A percentile compares a stretch with the other conserved stretches of the same genome.
Conservation (phyloP, 2,113 vertebrate genomes). For the Calidris pygmaea region DNA sequence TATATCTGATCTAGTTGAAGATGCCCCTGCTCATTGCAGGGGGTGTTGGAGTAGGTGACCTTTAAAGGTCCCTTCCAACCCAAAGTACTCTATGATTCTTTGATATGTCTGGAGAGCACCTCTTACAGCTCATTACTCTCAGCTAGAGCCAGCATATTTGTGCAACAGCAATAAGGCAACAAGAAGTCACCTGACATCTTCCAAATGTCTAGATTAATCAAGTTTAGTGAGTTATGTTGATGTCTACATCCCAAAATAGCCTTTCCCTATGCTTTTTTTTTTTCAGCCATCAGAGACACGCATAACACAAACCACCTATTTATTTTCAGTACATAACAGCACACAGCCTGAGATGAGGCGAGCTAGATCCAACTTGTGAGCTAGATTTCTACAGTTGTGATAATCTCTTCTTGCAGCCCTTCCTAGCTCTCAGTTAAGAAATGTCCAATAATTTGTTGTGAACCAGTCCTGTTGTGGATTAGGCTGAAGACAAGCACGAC, state of each 20-base stretch:
- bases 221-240: neutral
- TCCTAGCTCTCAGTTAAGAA: neutral
- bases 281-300: accelerated
- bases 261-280: neutral
- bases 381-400: neutral
- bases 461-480: neutral
- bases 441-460: neutral
- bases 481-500: neutral
- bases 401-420: neutral
- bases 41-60: neutral
- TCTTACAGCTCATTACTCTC: neutral
- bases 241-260: neutral
- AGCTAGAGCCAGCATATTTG: neutral
- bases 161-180: neutral
- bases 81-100: neutral
- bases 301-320: neutral
- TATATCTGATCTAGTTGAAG: neutral
- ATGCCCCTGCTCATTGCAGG: neutral
- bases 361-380: neutral
- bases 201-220: neutral
- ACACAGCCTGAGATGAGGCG: neutral
- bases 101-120: neutral
- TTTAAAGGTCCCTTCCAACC: neutral
- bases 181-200: neutral
- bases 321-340: neutral